Evolutionary conservation across 1,140 invertebrate species (phyloP), one percentile per base, ranked within the genome.

Genomic region (Caerostris extrusa): DNA sequence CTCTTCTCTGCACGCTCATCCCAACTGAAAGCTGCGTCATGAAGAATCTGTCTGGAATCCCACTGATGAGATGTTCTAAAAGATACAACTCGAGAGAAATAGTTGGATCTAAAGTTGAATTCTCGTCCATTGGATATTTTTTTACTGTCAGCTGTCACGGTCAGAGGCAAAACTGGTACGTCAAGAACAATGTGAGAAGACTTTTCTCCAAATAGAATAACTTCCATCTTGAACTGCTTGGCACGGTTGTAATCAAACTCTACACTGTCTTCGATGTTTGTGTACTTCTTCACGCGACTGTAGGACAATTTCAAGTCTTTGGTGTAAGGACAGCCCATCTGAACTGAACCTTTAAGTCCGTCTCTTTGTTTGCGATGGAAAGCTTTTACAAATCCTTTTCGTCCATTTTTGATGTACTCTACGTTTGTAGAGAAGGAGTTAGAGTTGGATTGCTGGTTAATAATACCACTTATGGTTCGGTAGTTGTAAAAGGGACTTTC

Each of bases 401-500:
- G n/a, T 3, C 77, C 93, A 58, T 94, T 71, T 17, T 67, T 90
- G 3, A 53, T 57, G 56, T 85, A 90, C 60, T 94, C 87, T 5
- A 91, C 7, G 8, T 60, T 86, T 14, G 81, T 77, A 7, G 50
- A 53, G 17, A 94, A 60, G n/a, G 17, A 55, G n/a, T 91, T 90
- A 2, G 69, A 61, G 14, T 58, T 90, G 5, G 67, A 67, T 64
- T 93, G 87, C 12, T 91, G 92, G 3, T 50, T 58, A 7, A 94
- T 58, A 12, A 12, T 58, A 5, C 61, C 64, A 10, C 94, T 34
- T 12, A 95, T 58, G 6, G 83, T 95, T 85, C 95, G 85, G 55
- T 95, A 95, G 7, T 88, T 91, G 14, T 94, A 69, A 53, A 94
- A 94, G 6, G 95, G 95, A 57, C 94, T 93, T 77, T 82, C 67